A percentile compares a stretch with the other conserved stretches of the same genome.
Conservation (phyloP, 2,888 invertebrate species). For the Peribatodes rhomboidaria region DNA sequence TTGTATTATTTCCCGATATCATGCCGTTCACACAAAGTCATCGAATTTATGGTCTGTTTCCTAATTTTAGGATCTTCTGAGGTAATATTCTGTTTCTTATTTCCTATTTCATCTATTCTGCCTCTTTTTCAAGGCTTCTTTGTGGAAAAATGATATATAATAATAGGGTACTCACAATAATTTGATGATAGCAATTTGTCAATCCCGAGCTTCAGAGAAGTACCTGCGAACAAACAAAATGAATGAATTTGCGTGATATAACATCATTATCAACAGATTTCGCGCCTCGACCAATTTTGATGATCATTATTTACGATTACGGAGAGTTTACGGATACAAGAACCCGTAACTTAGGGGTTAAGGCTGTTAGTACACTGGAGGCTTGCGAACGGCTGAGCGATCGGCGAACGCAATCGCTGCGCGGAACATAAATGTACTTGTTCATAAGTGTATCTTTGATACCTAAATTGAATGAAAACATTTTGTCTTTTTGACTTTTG, state of each 20-base stretch:
- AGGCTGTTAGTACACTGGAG: not conserved
- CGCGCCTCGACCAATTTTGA: conserved; percentile 8
- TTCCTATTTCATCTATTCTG: too few species aligned
- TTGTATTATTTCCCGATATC: too few species aligned
- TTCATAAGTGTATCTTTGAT: too few species aligned
- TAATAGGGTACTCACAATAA: not conserved
- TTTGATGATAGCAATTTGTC: not conserved
- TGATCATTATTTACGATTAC: conserved; percentile 16
- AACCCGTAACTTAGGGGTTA: not conserved
- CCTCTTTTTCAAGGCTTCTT: too few species aligned
- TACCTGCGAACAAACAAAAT: conserved; percentile 6
- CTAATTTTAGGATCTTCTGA: too few species aligned
- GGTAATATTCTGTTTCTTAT: too few species aligned
- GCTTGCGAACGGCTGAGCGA: not conserved
- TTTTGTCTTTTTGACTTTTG: too few species aligned
- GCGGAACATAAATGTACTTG: too few species aligned
- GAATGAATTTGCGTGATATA: not conserved
- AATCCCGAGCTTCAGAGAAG: not conserved
- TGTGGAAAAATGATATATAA: not conserved
- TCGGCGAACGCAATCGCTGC: not conserved
- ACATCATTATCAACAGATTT: conserved; percentile 10
- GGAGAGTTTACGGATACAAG: conserved; percentile 4
- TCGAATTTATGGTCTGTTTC: too few species aligned
- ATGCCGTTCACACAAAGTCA: too few species aligned
- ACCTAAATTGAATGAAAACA: too few species aligned